Conservation (phyloP, 2,888 invertebrate genomes). For the Sphaeridia pumilis region DNA sequence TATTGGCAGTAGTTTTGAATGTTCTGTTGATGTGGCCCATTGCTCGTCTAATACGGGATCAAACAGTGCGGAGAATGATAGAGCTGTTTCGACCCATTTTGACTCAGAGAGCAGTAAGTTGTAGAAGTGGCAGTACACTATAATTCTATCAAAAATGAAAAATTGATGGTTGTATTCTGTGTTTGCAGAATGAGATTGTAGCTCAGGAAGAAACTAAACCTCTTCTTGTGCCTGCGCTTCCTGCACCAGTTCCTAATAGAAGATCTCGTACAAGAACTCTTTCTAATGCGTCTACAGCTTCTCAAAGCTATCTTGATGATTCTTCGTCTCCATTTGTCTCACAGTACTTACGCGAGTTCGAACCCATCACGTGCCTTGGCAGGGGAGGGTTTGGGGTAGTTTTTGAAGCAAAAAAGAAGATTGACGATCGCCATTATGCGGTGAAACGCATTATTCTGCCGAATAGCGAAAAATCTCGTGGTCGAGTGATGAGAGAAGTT, state of each 20-base stretch:
- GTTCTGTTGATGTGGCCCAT: conserved; percentile 31
- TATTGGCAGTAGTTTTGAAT: conserved; percentile 46
- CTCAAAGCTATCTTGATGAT: conserved; percentile 22
- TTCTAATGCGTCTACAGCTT: conserved; percentile 23
- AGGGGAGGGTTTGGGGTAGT: conserved; percentile 94
- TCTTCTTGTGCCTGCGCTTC: conserved; percentile 1
- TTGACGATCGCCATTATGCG: conserved; percentile 89
- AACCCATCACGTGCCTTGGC: conserved; percentile 65
- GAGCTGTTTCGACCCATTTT: conserved; percentile 22
- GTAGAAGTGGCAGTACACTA: not conserved
- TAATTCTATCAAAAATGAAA: too few relatives aligned
- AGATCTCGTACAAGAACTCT: conserved; percentile 18
- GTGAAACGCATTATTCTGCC: conserved; percentile 86
- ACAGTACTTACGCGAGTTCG: conserved; percentile 75
- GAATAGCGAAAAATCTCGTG: conserved; percentile 65
- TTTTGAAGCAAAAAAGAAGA: conserved; percentile 83
- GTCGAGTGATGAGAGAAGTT: conserved; percentile 86
- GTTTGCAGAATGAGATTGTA: too few relatives aligned
- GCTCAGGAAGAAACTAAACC: not conserved
- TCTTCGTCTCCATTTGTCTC: conserved; percentile 41
- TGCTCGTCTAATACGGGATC: conserved; percentile 25
- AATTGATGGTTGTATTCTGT: too few relatives aligned
- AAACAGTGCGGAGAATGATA: conserved; percentile 31
- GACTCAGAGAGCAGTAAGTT: conserved; percentile 22
- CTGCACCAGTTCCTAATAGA: not conserved